Evolutionary conservation across 2,888 invertebrate genomes (phyloP), one percentile per base, ranked within the genome.

Genomic region (Amaurobius ferox): DNA sequence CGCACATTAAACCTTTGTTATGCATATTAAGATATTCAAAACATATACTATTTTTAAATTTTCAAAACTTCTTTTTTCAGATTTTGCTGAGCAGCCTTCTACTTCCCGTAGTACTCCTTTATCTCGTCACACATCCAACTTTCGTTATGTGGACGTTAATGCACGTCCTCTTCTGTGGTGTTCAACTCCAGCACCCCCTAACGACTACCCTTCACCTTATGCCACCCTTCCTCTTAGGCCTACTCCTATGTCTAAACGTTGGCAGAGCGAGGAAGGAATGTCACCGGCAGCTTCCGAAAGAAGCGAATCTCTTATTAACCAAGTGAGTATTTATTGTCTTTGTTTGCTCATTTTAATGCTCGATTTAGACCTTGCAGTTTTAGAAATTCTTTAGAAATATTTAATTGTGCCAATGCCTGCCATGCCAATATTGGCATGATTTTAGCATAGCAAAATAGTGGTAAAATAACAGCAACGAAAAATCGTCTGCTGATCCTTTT

Each of bases 181-280:
- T n/a, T 79, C 86, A 5, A 86, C 86, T 11, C 86, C 86, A 1
- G 86, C 86, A 0, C 86, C 86, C 0, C 79, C 86, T 6, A 55
- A 79, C 62, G 86, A 86, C 32, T 86, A 86, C n/a, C 86, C 86
- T 13, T 86, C 86, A 2, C 86, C 86, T 3, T 86, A 86, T 23
- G 86, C 86, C 11, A 86, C 86, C 0, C 61, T 86, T 0, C 86
- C 86, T 0, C 79, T 86, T 0, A 35, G 86, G 1, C 77, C 78
- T 32, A 30, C 55, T 35, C 79, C 62, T 74, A 72, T 61, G 48
- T 55, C 73, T 35, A 86, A 86, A 48, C 55, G 86, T 39, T 86
- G 86, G 86, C 79, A 61, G 23, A 86, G 86, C 32, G 86, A 86
- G 30, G 86, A 79, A 28, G 77, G 77, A 0, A 67, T 85, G 78